phyloP scores from a whole-genome alignment of 1,140 invertebrate genomes.

The Cyphomyrmex costatus region DNA sequence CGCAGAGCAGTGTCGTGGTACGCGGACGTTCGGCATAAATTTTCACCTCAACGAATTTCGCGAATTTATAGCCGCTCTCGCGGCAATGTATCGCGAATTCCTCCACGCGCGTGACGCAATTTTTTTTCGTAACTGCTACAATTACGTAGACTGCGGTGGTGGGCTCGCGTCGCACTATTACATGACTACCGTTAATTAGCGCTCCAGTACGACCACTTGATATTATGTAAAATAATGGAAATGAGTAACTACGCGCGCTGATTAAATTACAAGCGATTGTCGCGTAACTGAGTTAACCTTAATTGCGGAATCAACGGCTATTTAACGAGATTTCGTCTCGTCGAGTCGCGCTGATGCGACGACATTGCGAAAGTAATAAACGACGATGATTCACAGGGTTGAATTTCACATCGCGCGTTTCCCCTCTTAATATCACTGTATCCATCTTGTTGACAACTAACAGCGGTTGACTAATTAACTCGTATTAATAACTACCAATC shows the following conservation, averaged over 20 bases:
- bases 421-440: constrained; percentile 24
- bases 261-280: constrained; percentile 61
- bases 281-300: constrained; percentile 58
- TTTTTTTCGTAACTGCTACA: constrained; percentile 6
- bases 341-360: constrained; percentile 38
- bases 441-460: constrained; percentile 47
- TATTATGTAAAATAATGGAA: constrained; percentile 64
- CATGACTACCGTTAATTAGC: constrained; percentile 50
- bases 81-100: constrained; percentile 49
- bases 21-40: constrained; percentile 45
- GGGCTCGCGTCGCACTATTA: constrained; percentile 18
- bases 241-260: constrained; percentile 52
- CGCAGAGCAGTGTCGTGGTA: constrained; percentile 1
- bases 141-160: constrained; percentile 38
- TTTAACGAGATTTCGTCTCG: constrained; percentile 58
- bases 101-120: constrained; percentile 19
- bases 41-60: constrained; percentile 49
- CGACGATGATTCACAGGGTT: constrained; percentile 42
- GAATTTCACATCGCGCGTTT: constrained; percentile 14
- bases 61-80: constrained; percentile 42
- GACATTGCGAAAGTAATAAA: constrained; percentile 54
- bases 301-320: constrained; percentile 59
- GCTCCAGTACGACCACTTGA: constrained; percentile 33
- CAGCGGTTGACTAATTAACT: constrained; percentile 45
- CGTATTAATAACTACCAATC: constrained; percentile 37